Conservation (phyloP, 2,888 invertebrate genomes). For the Liodrosophila aerea region DNA sequence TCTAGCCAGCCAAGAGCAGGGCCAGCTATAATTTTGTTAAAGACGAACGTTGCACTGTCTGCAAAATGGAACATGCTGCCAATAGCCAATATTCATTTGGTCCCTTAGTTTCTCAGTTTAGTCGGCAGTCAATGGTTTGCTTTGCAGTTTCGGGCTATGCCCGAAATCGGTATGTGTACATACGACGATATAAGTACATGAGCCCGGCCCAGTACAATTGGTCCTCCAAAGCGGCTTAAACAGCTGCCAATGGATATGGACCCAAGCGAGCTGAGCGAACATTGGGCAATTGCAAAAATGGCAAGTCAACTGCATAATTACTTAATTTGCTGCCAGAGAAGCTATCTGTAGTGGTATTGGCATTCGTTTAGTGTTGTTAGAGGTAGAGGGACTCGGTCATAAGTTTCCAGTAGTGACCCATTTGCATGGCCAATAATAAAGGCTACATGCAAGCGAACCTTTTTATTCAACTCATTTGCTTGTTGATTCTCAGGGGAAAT, state of each 20-base stretch:
- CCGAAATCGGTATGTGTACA: slow-evolving; percentile 61
- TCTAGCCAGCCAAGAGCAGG: not conserved
- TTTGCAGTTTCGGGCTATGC: slow-evolving; percentile 44
- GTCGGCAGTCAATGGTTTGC: slow-evolving; percentile 31
- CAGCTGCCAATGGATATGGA: slow-evolving; percentile 42
- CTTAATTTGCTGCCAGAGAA: slow-evolving; percentile 59
- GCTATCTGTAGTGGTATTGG: slow-evolving; percentile 14
- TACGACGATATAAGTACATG: slow-evolving; percentile 10
- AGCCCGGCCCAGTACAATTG: slow-evolving; percentile 17
- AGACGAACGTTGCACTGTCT: slow-evolving; percentile 70
- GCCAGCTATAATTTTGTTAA: slow-evolving; percentile 69
- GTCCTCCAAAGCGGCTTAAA: slow-evolving; percentile 53
- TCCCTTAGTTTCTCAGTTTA: not conserved
- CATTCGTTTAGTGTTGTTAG: no score
- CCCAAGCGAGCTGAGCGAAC: slow-evolving; percentile 9
- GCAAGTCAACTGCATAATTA: slow-evolving; percentile 75
- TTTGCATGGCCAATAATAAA: slow-evolving; percentile 8
- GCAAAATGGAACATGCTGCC: slow-evolving; percentile 62
- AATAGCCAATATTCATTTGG: slow-evolving; percentile 58
- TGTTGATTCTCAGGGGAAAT: slow-evolving; percentile 30
- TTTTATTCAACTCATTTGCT: slow-evolving; percentile 51
- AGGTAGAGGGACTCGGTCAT: no score
- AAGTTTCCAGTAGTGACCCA: slow-evolving; percentile 27
- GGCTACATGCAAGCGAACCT: slow-evolving; percentile 22
- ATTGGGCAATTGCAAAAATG: slow-evolving; percentile 49